A percentile compares a stretch with the other conserved stretches of the same genome.
Conservation (phyloP, 2,797 vertebrate species). For the Megaceryle alcyon region DNA sequence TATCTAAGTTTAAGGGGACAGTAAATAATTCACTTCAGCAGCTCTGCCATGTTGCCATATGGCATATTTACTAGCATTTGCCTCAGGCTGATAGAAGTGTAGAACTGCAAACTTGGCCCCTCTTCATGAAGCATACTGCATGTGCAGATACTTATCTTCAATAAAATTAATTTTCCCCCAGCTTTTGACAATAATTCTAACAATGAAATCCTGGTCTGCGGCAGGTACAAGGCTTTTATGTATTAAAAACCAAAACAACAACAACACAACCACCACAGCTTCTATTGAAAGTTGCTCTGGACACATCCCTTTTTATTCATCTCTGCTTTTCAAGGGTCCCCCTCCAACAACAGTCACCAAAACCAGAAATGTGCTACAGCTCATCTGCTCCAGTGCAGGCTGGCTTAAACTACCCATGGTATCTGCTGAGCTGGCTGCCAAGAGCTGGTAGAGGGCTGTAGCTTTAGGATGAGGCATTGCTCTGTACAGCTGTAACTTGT, state of each 20-base stretch:
- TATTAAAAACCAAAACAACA: not conserved
- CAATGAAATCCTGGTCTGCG: not conserved
- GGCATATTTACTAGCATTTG: not conserved
- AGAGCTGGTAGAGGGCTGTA: not conserved
- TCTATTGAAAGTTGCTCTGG: not conserved
- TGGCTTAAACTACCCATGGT: not conserved
- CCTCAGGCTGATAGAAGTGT: fast-evolving
- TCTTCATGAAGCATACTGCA: not conserved
- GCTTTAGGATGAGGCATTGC: not conserved
- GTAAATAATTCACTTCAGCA: not conserved
- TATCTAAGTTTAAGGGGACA: not conserved
- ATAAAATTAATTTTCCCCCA: not conserved
- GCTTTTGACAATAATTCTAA: not conserved
- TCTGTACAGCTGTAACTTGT: not conserved
- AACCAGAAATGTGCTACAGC: not conserved
- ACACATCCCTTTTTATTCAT: not conserved
- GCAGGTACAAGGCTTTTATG: not conserved
- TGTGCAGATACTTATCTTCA: not conserved
- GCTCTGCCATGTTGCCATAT: not conserved
- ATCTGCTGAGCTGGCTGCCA: not conserved
- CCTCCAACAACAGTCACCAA: not conserved
- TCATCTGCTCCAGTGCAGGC: not conserved
- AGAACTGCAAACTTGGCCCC: not conserved
- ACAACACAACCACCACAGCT: not conserved
- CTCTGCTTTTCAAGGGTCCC: not conserved